Evolutionary conservation across 2,888 invertebrate species (phyloP).

Genomic region (Ametastegia equiseti): DNA sequence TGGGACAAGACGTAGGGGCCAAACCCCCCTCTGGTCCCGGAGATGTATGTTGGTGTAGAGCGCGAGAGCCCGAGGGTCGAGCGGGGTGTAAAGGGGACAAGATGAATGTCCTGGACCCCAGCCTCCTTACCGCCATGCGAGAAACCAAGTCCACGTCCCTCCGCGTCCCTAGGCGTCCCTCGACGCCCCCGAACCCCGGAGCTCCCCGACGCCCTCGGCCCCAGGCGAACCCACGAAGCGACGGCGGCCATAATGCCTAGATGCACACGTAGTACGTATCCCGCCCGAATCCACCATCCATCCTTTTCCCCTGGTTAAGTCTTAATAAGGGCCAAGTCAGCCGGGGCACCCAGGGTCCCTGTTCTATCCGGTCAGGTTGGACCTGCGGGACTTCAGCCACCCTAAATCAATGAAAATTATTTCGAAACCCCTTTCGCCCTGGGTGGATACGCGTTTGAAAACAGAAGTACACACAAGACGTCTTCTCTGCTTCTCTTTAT

Average conservation of each 20-base stretch:
- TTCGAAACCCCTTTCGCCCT: not conserved
- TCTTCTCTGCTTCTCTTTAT: not conserved
- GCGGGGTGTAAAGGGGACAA: constrained; percentile 63
- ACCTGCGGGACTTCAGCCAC: not conserved
- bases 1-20: constrained; percentile 68
- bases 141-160: constrained; percentile 38
- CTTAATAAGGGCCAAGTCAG: constrained; percentile 33
- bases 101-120: constrained; percentile 74
- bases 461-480: not conserved
- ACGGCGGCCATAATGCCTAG: constrained; percentile 75
- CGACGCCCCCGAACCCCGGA: constrained; percentile 54
- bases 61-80: constrained; percentile 12
- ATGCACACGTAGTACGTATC: constrained; percentile 65
- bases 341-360: not conserved
- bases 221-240: constrained; percentile 63
- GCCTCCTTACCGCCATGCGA: constrained; percentile 60
- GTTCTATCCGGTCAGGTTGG: not conserved
- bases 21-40: constrained; percentile 60
- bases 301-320: constrained; percentile 43
- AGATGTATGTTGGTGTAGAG: constrained; percentile 61
- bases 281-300: constrained; percentile 41
- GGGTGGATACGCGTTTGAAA: not conserved
- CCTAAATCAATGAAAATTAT: constrained; percentile 39
- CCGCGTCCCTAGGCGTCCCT: constrained; percentile 52
- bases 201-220: constrained; percentile 56